phyloP scores from a whole-genome alignment of 1,140 invertebrate species.

The Drosophila nasuta region DNA sequence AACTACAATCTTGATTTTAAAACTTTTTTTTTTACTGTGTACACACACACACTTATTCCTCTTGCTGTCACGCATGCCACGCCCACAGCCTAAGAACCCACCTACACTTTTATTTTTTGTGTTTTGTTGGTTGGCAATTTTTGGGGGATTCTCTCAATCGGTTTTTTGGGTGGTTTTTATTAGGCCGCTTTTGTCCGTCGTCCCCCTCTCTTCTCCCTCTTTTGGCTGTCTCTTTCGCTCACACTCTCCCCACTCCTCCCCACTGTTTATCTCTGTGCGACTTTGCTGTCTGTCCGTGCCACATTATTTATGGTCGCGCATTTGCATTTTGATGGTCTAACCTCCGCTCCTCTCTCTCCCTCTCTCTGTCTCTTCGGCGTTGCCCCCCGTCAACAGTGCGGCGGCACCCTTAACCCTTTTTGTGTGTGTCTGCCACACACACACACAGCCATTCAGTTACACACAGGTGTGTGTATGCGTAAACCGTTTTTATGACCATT shows the following conservation, averaged over 20 bases:
- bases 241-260: not conserved
- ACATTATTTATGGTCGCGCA: conserved; percentile 81
- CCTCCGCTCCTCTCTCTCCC: not conserved
- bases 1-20: no score
- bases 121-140: conserved; percentile 15
- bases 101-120: conserved; percentile 16
- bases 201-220: not conserved
- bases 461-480: conserved; percentile 40
- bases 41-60: not conserved
- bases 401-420: conserved; percentile 64
- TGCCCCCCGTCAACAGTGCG: not conserved
- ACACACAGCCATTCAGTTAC: not conserved
- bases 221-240: not conserved
- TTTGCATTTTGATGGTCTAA: conserved; percentile 80
- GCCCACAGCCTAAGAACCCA: conserved; percentile 35
- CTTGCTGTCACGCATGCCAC: conserved; percentile 30
- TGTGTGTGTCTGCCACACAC: conserved; percentile 23
- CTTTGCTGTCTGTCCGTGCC: conserved; percentile 33
- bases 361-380: not conserved
- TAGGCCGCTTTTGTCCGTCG: conserved; percentile 41
- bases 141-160: conserved; percentile 59
- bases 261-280: not conserved
- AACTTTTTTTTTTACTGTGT: no score
- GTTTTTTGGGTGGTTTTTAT: conserved; percentile 77
- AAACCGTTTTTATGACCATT: conserved; percentile 70